Percentiles rank a stretch among this genome's conserved stretches.
phyloP scores from a whole-genome alignment of 2,888 invertebrate genomes.

The Phytoseiulus persimilis region DNA sequence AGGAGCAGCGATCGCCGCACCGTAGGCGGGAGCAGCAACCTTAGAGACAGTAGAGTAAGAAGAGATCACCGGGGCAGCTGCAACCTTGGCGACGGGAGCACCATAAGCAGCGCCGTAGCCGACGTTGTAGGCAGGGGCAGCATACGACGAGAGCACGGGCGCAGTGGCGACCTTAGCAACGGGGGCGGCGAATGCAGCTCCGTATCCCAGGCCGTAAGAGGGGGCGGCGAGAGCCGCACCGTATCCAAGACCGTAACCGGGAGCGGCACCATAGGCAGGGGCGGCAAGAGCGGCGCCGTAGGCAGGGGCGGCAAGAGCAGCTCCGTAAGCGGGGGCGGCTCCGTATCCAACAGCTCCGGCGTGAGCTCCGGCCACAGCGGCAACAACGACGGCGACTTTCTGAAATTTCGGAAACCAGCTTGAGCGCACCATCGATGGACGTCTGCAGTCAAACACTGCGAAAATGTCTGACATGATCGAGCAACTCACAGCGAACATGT shows the following conservation, averaged over 20 bases:
- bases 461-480: background rate
- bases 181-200: background rate
- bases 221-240: conserved; percentile 22
- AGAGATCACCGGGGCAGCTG: background rate
- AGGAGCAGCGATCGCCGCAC: conserved; percentile 9
- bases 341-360: background rate
- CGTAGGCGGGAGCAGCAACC: conserved; percentile 30
- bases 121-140: conserved; percentile 6
- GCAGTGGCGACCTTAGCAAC: background rate
- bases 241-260: conserved; percentile 9
- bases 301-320: conserved; percentile 10
- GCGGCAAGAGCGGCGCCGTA: conserved; percentile 27
- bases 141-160: background rate
- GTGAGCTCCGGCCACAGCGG: background rate
- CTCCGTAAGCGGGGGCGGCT: conserved; percentile 15
- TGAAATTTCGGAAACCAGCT: background rate
- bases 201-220: conserved; percentile 19
- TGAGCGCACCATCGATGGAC: background rate
- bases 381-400: conserved; percentile 15
- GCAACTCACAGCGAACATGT: conserved; percentile 30
- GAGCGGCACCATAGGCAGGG: conserved; percentile 6
- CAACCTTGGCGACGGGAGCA: background rate
- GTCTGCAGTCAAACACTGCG: background rate
- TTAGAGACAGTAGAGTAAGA: background rate
- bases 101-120: background rate